phyloP scores from a whole-genome alignment of 2,797 vertebrate species.

The Gephyroberyx darwinii region DNA sequence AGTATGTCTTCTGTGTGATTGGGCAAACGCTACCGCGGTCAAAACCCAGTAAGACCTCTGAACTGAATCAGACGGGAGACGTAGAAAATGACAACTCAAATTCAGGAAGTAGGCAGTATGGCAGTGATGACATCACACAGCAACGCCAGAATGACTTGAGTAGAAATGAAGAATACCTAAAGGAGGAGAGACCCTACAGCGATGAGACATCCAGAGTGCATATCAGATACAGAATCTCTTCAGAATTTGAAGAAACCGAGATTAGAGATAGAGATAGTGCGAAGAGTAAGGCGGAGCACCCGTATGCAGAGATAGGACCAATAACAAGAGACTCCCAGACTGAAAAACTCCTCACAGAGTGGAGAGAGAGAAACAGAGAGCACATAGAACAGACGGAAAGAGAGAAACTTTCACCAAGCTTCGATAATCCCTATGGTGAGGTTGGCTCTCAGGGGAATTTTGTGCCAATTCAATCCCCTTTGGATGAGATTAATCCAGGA shows the following conservation, averaged over 20 bases:
- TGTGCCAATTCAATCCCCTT: conserved; percentile 51
- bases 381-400: background rate
- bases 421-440: conserved; percentile 38
- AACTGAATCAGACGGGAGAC: conserved; percentile 43
- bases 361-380: conserved; percentile 65
- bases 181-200: background rate
- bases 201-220: conserved; percentile 25
- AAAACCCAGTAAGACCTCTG: conserved; percentile 19
- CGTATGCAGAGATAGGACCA: conserved; percentile 25
- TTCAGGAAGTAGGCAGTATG: conserved; percentile 12
- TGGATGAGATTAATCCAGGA: conserved; percentile 41
- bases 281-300: conserved; percentile 38
- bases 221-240: background rate
- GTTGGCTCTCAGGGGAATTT: conserved; percentile 21
- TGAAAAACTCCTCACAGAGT: conserved; percentile 70
- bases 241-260: conserved; percentile 25
- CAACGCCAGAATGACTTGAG: conserved; percentile 33
- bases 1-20: conserved; percentile 78
- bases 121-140: conserved; percentile 22
- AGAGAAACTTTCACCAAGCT: background rate
- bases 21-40: conserved; percentile 71
- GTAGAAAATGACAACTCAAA: conserved; percentile 33
- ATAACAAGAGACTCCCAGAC: conserved; percentile 68
- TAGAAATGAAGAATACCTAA: conserved; percentile 22
- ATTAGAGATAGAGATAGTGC: conserved; percentile 1